A percentile compares a stretch with the other conserved stretches of the same genome.
Evolutionary conservation across 2,888 invertebrate species (phyloP).

Genomic region (Andrena haemorrhoa): DNA sequence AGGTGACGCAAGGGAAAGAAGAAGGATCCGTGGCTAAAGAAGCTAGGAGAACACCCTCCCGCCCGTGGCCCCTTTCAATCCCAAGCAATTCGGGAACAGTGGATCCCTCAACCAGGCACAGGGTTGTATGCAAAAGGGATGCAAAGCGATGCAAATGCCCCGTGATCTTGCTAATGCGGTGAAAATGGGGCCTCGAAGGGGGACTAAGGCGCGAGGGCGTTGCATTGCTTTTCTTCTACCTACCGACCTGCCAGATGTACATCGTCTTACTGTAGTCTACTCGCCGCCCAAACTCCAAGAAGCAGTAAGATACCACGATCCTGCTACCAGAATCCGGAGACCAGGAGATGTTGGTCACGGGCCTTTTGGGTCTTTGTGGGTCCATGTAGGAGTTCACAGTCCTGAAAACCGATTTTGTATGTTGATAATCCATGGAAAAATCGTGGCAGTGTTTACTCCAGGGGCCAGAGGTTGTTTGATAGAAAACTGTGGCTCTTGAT

Average conservation of each 20-base stretch:
- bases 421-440: conserved; percentile 4
- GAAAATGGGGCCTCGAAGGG: conserved; percentile 22
- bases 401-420: conserved; percentile 80
- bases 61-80: conserved; percentile 3
- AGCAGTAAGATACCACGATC: conserved; percentile 94
- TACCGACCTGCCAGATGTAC: conserved; percentile 97
- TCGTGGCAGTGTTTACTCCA: background rate
- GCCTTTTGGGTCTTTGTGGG: conserved; percentile 88
- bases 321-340: conserved; percentile 94
- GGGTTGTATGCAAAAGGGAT: conserved; percentile 14
- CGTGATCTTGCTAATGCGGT: conserved; percentile 25
- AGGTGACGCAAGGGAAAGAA: background rate
- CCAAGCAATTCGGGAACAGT: conserved; percentile 5
- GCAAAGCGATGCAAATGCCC: conserved; percentile 36
- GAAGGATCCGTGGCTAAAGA: background rate
- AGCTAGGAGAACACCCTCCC: background rate
- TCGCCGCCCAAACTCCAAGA: conserved; percentile 90
- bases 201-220: conserved; percentile 13
- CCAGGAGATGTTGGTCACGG: conserved; percentile 94
- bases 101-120: background rate
- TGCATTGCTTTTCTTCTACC: conserved; percentile 39
- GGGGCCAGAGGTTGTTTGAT: background rate
- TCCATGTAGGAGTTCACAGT: conserved; percentile 96
- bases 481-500: background rate
- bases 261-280: conserved; percentile 88